Evolutionary conservation across 2,888 invertebrate species (phyloP), one percentile per base, ranked within the genome.

Genomic region (Perithous albicinctus): DNA sequence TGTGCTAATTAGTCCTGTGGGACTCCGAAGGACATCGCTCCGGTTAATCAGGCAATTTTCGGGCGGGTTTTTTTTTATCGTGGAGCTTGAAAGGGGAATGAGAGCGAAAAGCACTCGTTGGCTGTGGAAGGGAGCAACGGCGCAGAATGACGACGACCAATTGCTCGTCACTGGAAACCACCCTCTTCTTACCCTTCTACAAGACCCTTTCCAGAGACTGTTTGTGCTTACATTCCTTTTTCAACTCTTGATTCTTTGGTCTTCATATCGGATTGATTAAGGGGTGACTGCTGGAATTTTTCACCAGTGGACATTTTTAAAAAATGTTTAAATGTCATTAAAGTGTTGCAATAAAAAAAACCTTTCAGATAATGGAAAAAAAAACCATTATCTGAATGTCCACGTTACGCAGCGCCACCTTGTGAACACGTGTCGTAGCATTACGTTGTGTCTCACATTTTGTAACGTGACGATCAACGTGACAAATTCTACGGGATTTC

Each of bases 101-200:
- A 18, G 59, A 75, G 32, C 75, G 74, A 72, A 35, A 74, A 64
- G 75, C 84, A 80, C 79, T 46, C 46, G 54, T 78, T 72, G 63
- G 46, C 23, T 41, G 43, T 61, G 61, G 75, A 78, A 78, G 75
- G 67, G 75, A 80, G 88, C 88, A 89, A 90, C 89, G 90, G 89
- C 88, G 88, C 88, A 87, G 88, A 91, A 90, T 90, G 88, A 89
- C 86, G 80, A 85, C 88, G 85, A 83, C 87, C 88, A 89, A 89
- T 89, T 87, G 87, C 86, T 87, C 89, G 84, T 85, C 81, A 86
- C 86, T 78, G 84, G 86, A 87, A 87, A 87, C 87, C 86, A 86
- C 87, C 80, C 85, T 84, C 85, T 26, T 41, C 32, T 15, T 70
- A 38, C 54, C 66, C 74, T 74, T 64, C 38, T 15, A 67, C 67